These are phyloP conservation scores for Rapana venosa DNA, from an alignment of 2,888 invertebrate species.

Conservation along the genomic window DNA sequence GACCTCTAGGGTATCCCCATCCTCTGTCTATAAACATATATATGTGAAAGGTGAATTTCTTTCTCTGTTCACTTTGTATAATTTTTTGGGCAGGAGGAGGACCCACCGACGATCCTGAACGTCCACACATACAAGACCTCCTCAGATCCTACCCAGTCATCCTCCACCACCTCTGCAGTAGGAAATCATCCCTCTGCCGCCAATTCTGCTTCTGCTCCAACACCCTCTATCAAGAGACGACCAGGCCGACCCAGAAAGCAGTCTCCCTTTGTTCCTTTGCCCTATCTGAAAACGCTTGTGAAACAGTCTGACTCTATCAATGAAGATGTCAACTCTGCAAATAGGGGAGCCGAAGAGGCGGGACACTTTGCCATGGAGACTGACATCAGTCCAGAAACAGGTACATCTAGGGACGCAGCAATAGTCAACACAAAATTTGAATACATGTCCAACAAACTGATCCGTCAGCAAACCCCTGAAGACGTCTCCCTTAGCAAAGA, in stretches of 20 bases:
- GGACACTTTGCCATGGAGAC: neutral
- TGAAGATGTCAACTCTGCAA: neutral
- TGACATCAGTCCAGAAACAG: neutral
- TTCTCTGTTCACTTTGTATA: neutral
- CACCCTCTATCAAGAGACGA: neutral
- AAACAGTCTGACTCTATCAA: neutral
- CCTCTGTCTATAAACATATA: too few species aligned
- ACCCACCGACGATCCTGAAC: constrained; percentile 47
- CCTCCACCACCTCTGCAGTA: neutral
- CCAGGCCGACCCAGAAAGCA: constrained; percentile 9
- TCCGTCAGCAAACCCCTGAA: neutral
- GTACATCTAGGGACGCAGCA: neutral
- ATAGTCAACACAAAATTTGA: neutral
- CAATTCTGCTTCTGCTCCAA: neutral
- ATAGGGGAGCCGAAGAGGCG: neutral
- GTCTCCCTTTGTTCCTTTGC: neutral
- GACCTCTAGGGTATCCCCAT: too few species aligned
- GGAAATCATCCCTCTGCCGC: neutral
- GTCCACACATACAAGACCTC: constrained; percentile 50
- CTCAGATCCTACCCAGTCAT: constrained; percentile 30
- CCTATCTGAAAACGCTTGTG: neutral
- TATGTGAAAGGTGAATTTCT: too few species aligned
- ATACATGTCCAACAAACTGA: neutral
- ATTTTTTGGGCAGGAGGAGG: constrained; percentile 50
- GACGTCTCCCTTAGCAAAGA: neutral